Base-by-base conservation (phyloP, 1,140 invertebrate genomes). In the Kradibia gibbosae region DNA sequence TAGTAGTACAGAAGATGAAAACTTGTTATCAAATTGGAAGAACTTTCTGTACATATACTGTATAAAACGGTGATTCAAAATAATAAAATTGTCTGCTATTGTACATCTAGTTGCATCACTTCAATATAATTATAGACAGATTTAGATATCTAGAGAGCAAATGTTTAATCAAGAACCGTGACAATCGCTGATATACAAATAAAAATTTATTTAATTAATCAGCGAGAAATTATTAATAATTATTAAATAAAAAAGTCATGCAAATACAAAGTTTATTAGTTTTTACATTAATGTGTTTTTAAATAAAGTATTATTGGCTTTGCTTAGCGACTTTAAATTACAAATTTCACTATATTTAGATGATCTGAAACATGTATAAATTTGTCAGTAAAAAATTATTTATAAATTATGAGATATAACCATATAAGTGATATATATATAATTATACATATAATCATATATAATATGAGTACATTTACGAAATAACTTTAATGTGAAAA, bases 1-100 rank as follows among this genome's bases (percentile, higher is more conserved):
- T 60, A 82, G 72, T 71, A 72, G 48, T 84, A 83, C 81, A 87
- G 83, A 86, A 81, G 83, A 80, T 39, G 60, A 57, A 83, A 81
- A 70, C 36, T 4, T 53, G 17, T 57, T 28, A 34, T 31, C 57
- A 70, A 67, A 57, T 36, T 53, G 22, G 65, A 73, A 60, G n/a
- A 17, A 81, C 55, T 60, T 71, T n/a, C n/a, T 76, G 42, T 72
- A 83, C 62, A 83, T 3, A 55, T 55, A 71, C 4, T 70, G 3
- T 62, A 60, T 75, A 42, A 74, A 28, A 31, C 60, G 55, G 1
- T 34, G 75, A 60, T 60, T 60, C 25, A 60, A 75, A 42, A n/a
- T 25, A n/a, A 60, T 75, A 74, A 55, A 74, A 74, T 73, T 36
- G n/a, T 74, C 70, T 48, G 45, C 34, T 45, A 39, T 48, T 74